A percentile compares a stretch with the other conserved stretches of the same genome.
These are phyloP conservation scores for Pituophis catenifer DNA, from an alignment of 2,113 vertebrate genomes.

Conservation along the genomic window DNA sequence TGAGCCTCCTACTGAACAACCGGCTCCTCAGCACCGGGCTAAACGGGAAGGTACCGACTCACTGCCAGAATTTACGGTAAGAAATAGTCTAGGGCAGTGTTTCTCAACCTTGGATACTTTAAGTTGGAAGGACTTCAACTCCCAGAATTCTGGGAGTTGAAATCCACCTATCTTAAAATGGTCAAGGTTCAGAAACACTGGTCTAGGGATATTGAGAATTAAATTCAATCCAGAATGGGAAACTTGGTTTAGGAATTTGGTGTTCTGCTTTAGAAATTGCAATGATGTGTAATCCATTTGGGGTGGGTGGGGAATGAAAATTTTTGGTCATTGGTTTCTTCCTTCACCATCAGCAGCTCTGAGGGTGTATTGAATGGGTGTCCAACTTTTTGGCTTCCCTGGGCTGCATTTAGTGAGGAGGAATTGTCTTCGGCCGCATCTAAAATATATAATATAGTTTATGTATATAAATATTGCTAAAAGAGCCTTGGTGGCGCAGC, in stretches of 20 bases:
- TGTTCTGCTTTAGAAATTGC: neutral
- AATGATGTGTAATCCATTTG: neutral
- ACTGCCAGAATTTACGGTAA: constrained; percentile 91
- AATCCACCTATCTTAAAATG: no score
- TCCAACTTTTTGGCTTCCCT: neutral
- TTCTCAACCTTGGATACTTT: no score
- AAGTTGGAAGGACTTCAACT: no score
- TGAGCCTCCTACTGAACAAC: constrained; percentile 89
- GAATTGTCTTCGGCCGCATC: neutral
- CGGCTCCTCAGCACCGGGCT: constrained; percentile 68
- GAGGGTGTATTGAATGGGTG: neutral
- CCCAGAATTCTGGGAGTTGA: no score
- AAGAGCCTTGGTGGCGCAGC: no score
- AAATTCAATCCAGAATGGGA: neutral
- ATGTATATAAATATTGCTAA: neutral
- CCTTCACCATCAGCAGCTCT: neutral
- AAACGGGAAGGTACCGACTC: constrained; percentile 80
- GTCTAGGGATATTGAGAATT: neutral
- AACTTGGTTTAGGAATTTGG: neutral
- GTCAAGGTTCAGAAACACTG: no score
- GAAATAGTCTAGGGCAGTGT: constrained; percentile 27
- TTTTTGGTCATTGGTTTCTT: no score
- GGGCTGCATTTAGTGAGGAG: neutral
- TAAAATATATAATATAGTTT: neutral
- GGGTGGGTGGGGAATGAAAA: no score